phyloP scores from a whole-genome alignment of 2,888 invertebrate genomes.

The Eupithecia tripunctaria region DNA sequence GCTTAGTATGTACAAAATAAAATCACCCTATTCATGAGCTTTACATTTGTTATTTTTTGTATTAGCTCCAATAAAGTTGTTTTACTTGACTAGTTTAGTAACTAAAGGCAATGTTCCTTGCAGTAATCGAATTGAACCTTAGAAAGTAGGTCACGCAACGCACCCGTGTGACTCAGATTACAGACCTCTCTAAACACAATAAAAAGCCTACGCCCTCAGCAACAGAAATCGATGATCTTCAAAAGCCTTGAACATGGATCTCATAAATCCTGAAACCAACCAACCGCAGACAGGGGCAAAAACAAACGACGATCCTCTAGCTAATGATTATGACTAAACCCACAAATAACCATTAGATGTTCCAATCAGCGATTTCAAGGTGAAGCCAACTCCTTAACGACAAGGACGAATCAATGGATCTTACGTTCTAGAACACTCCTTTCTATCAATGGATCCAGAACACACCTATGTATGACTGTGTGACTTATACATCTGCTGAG shows the following conservation, averaged over 20 bases:
- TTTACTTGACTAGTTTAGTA: neutral
- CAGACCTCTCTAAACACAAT: neutral
- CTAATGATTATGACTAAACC: constrained; percentile 40
- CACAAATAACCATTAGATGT: constrained; percentile 34
- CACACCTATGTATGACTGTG: neutral
- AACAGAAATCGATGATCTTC: neutral
- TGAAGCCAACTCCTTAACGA: constrained; percentile 38
- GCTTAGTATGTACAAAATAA: no score
- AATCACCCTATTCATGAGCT: no score
- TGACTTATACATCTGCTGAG: neutral
- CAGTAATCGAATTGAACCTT: neutral
- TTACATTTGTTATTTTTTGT: no score
- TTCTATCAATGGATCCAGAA: neutral
- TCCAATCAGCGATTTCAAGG: constrained; percentile 39
- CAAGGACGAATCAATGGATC: constrained; percentile 41
- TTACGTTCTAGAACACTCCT: constrained; percentile 7
- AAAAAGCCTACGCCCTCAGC: neutral
- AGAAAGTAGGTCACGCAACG: constrained; percentile 7
- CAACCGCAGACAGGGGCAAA: constrained; percentile 23
- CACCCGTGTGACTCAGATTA: neutral
- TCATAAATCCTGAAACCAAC: constrained; percentile 28
- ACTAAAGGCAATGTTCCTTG: neutral
- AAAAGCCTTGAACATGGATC: constrained; percentile 18
- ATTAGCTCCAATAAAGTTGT: no score
- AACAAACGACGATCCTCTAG: constrained; percentile 29